Base-by-base conservation (phyloP, 2,113 vertebrate genomes). In the Panthera leo region DNA sequence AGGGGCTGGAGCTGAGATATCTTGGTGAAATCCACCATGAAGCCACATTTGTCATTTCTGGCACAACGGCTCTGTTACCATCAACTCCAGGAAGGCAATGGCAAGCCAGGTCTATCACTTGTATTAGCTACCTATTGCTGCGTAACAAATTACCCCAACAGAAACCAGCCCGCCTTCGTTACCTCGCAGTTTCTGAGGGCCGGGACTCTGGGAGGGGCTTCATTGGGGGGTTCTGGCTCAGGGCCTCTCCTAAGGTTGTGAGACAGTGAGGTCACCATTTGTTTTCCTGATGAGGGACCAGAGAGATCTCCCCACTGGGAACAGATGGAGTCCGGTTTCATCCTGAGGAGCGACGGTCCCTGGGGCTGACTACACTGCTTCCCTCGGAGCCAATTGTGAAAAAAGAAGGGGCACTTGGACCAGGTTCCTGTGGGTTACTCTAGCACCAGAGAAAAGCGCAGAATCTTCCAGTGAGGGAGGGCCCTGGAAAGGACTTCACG, bases 341-440 rank as follows among this genome's bases (percentile, higher is more conserved):
- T 34, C 63, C 45, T 23, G 1, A 18, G 27, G 5, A 63, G 23
- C 7, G 10, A 48, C 9, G 1, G 14, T 15, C 25, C 23, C 19
- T 2, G 16, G 90, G n/a, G 1, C 8, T 3, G 7, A 11, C 36
- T 21, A 2, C 23, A 13, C 16, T 1, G 25, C 3, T 25, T 42
- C 12, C 5, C 18, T 45, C 9, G 16, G 42, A 61, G 51, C 34
- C 7, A 14, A 3, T 0, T 7, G 27, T 61, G 25, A 13, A 5
- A 4, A 4, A 39, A 13, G 19, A 34, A 73, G 65, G 12, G 0
- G 0, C 5, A 0, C 7, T 42, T 7, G 3, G 25, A 2, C 39
- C 42, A 36, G 39, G 18, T 2, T 80, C 21, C 78, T 36, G 23
- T 21, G 19, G 12, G 2, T n/a, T 16, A 8, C 14, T 31, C 39